Evolutionary conservation across 2,797 vertebrate species (phyloP).

Genomic region (Pteronotus mesoamericanus): DNA sequence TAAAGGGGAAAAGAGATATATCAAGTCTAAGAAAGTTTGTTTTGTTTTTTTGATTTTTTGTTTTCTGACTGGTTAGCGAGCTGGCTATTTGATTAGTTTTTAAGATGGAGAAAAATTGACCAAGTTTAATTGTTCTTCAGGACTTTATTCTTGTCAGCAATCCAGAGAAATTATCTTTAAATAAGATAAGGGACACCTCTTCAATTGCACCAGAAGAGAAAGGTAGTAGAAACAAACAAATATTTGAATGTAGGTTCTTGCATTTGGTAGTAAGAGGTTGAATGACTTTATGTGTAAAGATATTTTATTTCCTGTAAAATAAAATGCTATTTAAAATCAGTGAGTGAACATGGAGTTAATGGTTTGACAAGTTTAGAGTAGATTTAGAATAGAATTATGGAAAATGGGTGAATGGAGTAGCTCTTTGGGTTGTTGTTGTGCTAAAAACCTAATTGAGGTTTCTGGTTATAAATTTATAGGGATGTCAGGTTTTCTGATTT

Average conservation of each 20-base stretch:
- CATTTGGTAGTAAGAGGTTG: background rate
- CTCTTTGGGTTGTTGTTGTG: background rate
- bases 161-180: background rate
- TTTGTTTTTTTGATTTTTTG: too few species aligned
- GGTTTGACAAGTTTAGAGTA: background rate
- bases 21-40: background rate
- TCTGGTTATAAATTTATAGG: background rate
- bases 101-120: background rate
- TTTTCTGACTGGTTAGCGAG: background rate
- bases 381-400: background rate
- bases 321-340: background rate
- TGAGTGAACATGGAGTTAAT: background rate
- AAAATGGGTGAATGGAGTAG: background rate
- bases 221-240: background rate
- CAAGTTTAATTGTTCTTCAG: background rate
- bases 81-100: background rate
- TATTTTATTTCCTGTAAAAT: background rate
- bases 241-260: background rate
- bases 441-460: background rate
- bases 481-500: background rate
- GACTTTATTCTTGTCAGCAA: background rate
- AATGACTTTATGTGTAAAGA: background rate
- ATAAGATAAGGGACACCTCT: background rate
- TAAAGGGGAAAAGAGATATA: background rate
- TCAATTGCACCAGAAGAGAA: background rate